A percentile compares a stretch with the other conserved stretches of the same genome.
These are phyloP conservation scores for Mus pahari DNA, from an alignment of 2,113 vertebrate genomes.

Conservation along the genomic window DNA sequence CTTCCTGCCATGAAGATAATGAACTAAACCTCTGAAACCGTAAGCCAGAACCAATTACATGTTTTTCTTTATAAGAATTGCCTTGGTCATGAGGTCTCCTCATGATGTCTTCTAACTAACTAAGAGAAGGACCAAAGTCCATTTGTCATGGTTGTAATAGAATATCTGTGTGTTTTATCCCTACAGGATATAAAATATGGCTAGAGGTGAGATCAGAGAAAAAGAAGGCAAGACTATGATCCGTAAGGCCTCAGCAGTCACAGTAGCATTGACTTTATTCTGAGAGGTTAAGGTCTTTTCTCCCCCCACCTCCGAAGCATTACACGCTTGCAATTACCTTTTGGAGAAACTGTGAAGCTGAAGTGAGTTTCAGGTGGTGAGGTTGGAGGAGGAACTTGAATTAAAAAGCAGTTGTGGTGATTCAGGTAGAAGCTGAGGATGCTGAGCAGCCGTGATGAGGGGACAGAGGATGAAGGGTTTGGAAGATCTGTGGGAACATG, in stretches of 20 bases:
- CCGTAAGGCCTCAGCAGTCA: not conserved
- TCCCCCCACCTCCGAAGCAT: not conserved
- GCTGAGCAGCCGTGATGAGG: not conserved
- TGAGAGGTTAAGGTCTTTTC: not conserved
- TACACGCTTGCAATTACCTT: not conserved
- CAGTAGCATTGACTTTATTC: not conserved
- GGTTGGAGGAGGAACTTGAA: not conserved
- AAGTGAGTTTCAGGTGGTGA: not conserved
- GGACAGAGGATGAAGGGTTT: not conserved
- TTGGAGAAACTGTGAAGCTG: not conserved
- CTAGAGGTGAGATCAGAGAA: not conserved
- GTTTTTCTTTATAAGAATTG: no score
- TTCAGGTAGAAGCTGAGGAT: not conserved
- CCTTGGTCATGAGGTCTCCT: no score
- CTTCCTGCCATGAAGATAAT: no score
- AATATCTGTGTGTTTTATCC: not conserved
- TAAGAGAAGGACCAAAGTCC: not conserved
- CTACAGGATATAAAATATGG: not conserved
- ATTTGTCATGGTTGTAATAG: not conserved
- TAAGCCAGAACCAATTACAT: no score
- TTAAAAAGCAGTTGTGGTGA: not conserved
- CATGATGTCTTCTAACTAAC: no score
- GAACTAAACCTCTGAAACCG: no score
- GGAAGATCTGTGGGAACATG: not conserved
- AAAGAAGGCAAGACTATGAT: not conserved